Base-by-base conservation (phyloP, 2,113 vertebrate species). In the Amazona vittata region DNA sequence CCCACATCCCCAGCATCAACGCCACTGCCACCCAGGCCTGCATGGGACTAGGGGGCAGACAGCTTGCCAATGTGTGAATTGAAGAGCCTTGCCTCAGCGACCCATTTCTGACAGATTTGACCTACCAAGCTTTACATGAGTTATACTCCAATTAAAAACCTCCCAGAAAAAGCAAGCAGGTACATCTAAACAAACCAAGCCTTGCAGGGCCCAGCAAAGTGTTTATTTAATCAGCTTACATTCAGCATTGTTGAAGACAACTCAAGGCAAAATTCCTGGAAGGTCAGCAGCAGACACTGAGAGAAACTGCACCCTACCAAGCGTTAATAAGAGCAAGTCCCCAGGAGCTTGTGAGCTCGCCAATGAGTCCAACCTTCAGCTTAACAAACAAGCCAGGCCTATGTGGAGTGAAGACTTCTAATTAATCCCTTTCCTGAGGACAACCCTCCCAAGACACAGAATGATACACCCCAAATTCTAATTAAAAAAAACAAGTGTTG, bases 401-500 rank as follows among this genome's bases (percentile, higher is more conserved):
- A 78, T 0, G 0, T 3, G 2, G 47, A 25, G 8, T 60, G 82
- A 80, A 83, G 11, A 41, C 67, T 44, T 68, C 88, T 82, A 85
- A 93, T 94, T 76, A 90, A 35, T 73, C 39, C 43, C 16, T 55
- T 75, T 83, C 82, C 65, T 52, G 63, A 94, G 65, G 19, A 26
- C 81, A 78, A 20, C 68, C 16, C 46, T 77, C 28, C 55, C 15
- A 17, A 87, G 78, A 82, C 15, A 78, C 19, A 44, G 43, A 87
- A 63, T 63, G 89, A 78, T 21, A 60, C 7, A 60, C 11, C 18
- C 29, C 60, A 28, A 71, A 47, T 22, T 50, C 47, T 93, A 73
- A 94, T 88, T 86, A 29, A 63, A 52, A 77, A 67, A 26, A 15
- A 8, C 0, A 13, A 62, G 25, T 13, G 15, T 87, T 85, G 92